A percentile compares a stretch with the other conserved stretches of the same genome.
Conservation (phyloP, 1,140 invertebrate species). For the Zaprionus capensis region DNA sequence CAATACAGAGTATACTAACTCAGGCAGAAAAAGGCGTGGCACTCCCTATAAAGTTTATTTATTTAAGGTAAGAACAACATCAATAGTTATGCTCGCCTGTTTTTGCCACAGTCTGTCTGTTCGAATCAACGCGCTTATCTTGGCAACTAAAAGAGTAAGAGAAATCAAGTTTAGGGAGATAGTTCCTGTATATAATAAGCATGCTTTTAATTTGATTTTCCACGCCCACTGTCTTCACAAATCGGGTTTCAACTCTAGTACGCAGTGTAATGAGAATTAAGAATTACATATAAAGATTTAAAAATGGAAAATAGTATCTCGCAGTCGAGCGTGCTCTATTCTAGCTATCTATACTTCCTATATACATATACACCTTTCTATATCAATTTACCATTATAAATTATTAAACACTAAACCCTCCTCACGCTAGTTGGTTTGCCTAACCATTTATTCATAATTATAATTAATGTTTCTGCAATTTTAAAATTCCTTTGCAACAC, state of each 20-base stretch:
- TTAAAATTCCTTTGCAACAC: conserved; percentile 19
- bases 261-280: too few species aligned
- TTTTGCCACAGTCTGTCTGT: background rate
- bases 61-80: too few species aligned
- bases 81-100: too few species aligned
- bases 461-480: conserved; percentile 25
- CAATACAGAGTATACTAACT: background rate
- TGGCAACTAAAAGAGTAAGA: background rate
- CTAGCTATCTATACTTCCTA: background rate
- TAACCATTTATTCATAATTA: conserved; percentile 12
- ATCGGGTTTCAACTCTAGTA: too few species aligned
- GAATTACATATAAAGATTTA: too few species aligned
- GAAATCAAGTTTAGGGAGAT: background rate
- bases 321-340: background rate
- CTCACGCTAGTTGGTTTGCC: background rate
- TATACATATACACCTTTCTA: background rate
- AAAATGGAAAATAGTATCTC: background rate
- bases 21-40: too few species aligned
- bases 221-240: background rate
- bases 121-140: background rate
- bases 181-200: background rate
- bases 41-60: too few species aligned
- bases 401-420: background rate
- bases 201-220: background rate
- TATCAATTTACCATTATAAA: background rate